phyloP scores from a whole-genome alignment of 2,113 vertebrate species.

The Ictidomys tridecemlineatus region DNA sequence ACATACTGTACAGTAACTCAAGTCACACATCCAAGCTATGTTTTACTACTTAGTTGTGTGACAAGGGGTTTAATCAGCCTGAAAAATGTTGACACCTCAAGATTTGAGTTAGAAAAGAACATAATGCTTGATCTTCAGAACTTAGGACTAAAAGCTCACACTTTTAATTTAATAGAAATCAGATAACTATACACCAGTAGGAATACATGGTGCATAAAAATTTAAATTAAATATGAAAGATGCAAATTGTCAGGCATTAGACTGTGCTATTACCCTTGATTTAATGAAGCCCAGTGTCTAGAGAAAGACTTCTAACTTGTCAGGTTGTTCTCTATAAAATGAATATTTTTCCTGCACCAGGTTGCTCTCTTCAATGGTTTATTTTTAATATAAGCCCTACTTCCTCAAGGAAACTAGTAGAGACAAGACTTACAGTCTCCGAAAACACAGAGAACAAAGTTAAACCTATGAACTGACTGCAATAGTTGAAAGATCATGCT shows the following conservation, averaged over 20 bases:
- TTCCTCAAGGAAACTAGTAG: background rate
- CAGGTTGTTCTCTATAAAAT: slow-evolving; percentile 48
- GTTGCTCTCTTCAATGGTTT: slow-evolving; percentile 67
- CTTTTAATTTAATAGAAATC: slow-evolving; percentile 80
- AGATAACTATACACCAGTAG: slow-evolving; percentile 66
- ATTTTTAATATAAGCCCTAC: slow-evolving; percentile 7
- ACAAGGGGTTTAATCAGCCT: slow-evolving; percentile 70
- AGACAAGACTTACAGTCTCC: background rate
- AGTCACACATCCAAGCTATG: background rate
- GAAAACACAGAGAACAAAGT: background rate
- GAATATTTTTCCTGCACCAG: slow-evolving; percentile 31
- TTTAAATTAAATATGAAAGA: slow-evolving; percentile 83
- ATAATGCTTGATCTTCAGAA: slow-evolving; percentile 72
- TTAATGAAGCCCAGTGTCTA: slow-evolving; percentile 76
- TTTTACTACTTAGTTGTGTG: slow-evolving; percentile 67
- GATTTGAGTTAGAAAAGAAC: slow-evolving; percentile 74
- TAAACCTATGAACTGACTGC: background rate
- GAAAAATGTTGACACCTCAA: slow-evolving; percentile 74
- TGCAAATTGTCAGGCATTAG: slow-evolving; percentile 78
- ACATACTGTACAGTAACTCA: slow-evolving; percentile 18
- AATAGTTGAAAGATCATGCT: background rate
- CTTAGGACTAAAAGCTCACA: slow-evolving; percentile 58
- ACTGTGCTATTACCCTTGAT: slow-evolving; percentile 74
- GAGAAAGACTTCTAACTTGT: slow-evolving; percentile 66
- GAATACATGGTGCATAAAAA: slow-evolving; percentile 81